Evolutionary conservation across 2,113 vertebrate genomes (phyloP).

Genomic region (Bubalus kerabau): DNA sequence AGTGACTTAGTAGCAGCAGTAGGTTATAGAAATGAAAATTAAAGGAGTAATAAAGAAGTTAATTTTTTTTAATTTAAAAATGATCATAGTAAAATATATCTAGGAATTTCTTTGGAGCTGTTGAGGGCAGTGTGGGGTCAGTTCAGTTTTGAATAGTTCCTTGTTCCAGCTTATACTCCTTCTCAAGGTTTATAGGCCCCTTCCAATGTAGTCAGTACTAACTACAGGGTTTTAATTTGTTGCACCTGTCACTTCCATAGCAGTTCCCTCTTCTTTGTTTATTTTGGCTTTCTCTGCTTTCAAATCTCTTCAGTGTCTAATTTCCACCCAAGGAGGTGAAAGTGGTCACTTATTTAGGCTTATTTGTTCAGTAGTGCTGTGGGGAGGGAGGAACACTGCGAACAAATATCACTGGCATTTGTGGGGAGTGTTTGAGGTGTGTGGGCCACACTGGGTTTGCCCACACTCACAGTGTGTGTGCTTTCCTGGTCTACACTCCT

Average conservation of each 20-base stretch:
- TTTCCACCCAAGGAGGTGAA: background rate
- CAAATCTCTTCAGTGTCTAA: background rate
- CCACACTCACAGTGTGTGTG: background rate
- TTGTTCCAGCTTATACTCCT: background rate
- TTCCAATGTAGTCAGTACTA: background rate
- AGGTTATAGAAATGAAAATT: background rate
- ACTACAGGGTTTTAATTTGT: background rate
- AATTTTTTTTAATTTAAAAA: background rate
- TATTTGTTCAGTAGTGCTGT: background rate
- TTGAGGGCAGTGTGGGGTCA: background rate
- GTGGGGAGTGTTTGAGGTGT: background rate
- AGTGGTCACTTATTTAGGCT: background rate
- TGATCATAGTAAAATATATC: background rate
- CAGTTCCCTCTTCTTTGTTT: background rate
- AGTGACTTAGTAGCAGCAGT: too few species aligned
- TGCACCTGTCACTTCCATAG: background rate
- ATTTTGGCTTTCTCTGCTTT: background rate
- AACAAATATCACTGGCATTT: background rate
- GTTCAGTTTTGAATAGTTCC: background rate
- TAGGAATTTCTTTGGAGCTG: background rate
- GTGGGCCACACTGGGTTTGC: background rate
- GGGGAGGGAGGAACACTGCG: background rate
- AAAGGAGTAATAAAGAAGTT: background rate
- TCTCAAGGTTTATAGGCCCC: background rate
- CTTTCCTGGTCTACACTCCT: fast-evolving